Base-by-base conservation (phyloP, 1,140 invertebrate genomes). In the Solenopsis invicta region DNA sequence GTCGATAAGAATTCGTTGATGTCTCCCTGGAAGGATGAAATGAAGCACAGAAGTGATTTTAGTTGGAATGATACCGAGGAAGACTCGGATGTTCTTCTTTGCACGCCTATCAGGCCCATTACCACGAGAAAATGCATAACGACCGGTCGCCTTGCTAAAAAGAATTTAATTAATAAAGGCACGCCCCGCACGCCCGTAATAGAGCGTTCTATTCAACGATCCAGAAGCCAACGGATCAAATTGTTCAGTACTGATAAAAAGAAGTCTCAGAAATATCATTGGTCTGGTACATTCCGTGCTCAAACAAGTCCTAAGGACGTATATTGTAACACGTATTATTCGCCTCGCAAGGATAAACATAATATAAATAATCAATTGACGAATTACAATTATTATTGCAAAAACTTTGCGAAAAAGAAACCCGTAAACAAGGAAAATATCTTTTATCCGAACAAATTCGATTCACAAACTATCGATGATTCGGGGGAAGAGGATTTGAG, bases 21-120 rank as follows among this genome's bases (percentile, higher is more conserved):
- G 59, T 89, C 87, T 48, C 48, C 78, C 10, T 89, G 87, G 87
- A 87, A 41, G 29, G 48, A 91, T n/a, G 89, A 90, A 45, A 62
- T 54, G 41, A 64, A 62, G 29, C 24, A 2, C 6, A 45, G 37
- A 54, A 80, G 24, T 9, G 34, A 87, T 69, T n/a, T 4, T 3
- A 80, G 21, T 48, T 77, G 48, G 37, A 64, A 24, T 56, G 69
- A 87, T 12, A 85, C 52, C 16, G 66, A 87, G 4, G 9, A 56
- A 48, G 72, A 78, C 41, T 62, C 48, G 10, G 59, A 67, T 45
- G 34, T 48, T 21, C 4, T 41, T n/a, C 13, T 9, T 77, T 4
- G 13, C 67, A 66, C 52, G 54, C 34, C 45, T n/a, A 21, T 34
- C 12, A 41, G 16, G 8, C 6, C 45, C 5, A 75, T n/a, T 37